Evolutionary conservation across 2,888 invertebrate species (phyloP).

Genomic region (Hyles lineata): DNA sequence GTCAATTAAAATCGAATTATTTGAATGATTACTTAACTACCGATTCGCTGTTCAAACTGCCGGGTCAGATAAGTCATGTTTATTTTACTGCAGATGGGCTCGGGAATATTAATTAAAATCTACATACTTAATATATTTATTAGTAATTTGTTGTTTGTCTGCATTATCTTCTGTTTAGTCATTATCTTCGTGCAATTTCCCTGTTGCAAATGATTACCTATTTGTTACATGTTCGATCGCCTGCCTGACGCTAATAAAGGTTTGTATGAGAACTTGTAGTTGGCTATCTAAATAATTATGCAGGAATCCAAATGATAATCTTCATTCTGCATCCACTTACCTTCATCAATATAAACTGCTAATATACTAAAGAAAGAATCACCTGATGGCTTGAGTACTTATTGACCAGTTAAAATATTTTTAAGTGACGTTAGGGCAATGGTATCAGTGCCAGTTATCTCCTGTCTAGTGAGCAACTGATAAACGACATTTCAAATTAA

Average conservation of each 20-base stretch:
- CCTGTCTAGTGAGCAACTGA: too few species aligned
- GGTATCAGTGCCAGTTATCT: too few species aligned
- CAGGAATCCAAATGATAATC: too few species aligned
- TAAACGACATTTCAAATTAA: too few species aligned
- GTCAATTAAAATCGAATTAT: not conserved
- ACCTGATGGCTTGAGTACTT: too few species aligned
- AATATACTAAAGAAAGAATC: too few species aligned
- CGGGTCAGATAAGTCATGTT: not conserved
- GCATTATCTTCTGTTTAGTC: not conserved
- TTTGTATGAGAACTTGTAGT: too few species aligned
- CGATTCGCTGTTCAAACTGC: not conserved
- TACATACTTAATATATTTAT: not conserved
- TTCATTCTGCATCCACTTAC: too few species aligned
- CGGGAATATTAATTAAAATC: not conserved
- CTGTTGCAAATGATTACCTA: not conserved
- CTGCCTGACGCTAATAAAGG: not conserved
- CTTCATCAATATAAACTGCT: too few species aligned
- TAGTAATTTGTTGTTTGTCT: not conserved
- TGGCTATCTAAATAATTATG: not conserved
- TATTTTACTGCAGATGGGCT: not conserved
- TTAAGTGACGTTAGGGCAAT: too few species aligned
- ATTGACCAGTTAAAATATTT: too few species aligned
- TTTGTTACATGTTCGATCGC: not conserved
- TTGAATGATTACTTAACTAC: not conserved
- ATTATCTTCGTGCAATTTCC: constrained; percentile 1